Conservation (phyloP, 2,113 vertebrate genomes). For the Martes martes region DNA sequence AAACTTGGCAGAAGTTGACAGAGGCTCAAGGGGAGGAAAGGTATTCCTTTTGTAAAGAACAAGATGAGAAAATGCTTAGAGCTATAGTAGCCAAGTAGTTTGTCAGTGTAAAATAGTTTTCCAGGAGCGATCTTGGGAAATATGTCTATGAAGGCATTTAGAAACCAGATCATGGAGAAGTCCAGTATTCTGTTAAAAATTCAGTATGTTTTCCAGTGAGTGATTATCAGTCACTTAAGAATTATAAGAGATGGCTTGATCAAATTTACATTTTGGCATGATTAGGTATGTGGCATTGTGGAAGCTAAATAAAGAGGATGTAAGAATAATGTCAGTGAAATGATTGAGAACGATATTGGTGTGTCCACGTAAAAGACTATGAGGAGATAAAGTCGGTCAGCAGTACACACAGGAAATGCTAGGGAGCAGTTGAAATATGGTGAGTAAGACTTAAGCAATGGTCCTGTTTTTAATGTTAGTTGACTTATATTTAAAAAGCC, state of each 20-base stretch:
- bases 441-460: neutral
- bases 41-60: neutral
- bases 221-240: neutral
- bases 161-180: neutral
- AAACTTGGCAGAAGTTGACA: neutral
- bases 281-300: neutral
- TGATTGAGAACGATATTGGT: neutral
- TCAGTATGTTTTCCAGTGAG: neutral
- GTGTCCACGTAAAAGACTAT: accelerated
- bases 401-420: neutral
- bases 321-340: neutral
- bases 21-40: neutral
- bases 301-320: neutral
- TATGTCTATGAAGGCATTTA: neutral
- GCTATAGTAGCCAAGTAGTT: neutral
- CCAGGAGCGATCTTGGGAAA: neutral
- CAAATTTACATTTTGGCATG: neutral
- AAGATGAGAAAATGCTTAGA: neutral
- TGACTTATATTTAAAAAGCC: neutral
- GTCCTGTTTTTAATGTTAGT: neutral
- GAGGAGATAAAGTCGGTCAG: neutral
- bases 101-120: neutral
- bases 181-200: neutral
- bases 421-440: neutral
- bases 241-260: neutral